Evolutionary conservation across 2,797 vertebrate species (phyloP).

Genomic region (Miichthys miiuy): DNA sequence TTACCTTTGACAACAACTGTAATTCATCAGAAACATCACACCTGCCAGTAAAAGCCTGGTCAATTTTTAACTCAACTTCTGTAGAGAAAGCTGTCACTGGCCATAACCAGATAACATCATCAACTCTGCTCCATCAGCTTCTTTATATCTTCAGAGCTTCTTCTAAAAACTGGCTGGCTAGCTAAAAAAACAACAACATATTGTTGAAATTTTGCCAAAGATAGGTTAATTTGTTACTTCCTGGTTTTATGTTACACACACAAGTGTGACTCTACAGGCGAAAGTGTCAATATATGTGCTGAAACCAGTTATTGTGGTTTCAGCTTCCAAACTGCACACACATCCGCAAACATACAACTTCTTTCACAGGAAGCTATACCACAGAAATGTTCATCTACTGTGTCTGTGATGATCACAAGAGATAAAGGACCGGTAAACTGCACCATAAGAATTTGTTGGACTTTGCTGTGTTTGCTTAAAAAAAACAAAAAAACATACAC

Average conservation of each 20-base stretch:
- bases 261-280: neutral
- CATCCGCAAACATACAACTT: neutral
- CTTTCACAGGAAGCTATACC: neutral
- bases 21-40: neutral
- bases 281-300: neutral
- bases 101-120: neutral
- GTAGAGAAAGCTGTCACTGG: neutral
- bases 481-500: neutral
- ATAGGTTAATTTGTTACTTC: neutral
- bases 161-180: neutral
- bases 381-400: neutral
- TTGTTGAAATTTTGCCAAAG: neutral
- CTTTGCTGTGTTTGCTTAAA: conserved; percentile 13
- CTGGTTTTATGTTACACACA: neutral
- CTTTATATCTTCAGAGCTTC: neutral
- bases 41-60: conserved; percentile 5
- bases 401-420: neutral
- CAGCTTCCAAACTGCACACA: neutral
- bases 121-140: neutral
- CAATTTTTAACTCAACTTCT: conserved; percentile 54
- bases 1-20: neutral
- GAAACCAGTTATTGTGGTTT: neutral
- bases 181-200: neutral
- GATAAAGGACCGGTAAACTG: neutral
- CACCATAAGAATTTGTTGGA: neutral